phyloP scores from a whole-genome alignment of 2,888 invertebrate species.

The Hoplodrina ambigua region DNA sequence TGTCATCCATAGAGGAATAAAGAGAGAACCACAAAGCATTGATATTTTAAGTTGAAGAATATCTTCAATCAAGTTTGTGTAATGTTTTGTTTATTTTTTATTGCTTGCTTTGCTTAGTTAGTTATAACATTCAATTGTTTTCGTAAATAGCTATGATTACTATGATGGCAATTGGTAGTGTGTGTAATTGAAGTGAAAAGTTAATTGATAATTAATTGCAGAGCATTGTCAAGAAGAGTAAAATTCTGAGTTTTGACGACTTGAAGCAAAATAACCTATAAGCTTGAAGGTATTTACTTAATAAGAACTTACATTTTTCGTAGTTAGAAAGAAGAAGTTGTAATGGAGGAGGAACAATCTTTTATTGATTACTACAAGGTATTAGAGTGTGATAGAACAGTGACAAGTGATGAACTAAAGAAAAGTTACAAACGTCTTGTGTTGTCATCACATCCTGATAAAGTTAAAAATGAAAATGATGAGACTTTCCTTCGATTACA shows the following conservation, averaged over 20 bases:
- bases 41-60: too few species aligned
- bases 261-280: slow-evolving; percentile 16
- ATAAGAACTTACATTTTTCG: not conserved
- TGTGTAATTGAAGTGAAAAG: not conserved
- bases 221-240: slow-evolving; percentile 4
- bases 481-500: slow-evolving; percentile 87
- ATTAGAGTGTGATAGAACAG: slow-evolving; percentile 88
- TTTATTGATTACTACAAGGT: slow-evolving; percentile 88
- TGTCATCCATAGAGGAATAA: too few species aligned
- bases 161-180: not conserved
- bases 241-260: not conserved
- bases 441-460: slow-evolving; percentile 92
- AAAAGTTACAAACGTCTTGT: slow-evolving; percentile 91
- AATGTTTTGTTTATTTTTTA: not conserved
- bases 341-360: slow-evolving; percentile 59
- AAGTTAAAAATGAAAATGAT: slow-evolving; percentile 74
- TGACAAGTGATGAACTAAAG: slow-evolving; percentile 91
- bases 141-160: not conserved
- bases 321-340: slow-evolving; percentile 8
- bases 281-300: slow-evolving; percentile 30
- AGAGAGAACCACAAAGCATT: too few species aligned
- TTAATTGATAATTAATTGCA: slow-evolving; percentile 2
- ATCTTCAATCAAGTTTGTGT: too few species aligned
- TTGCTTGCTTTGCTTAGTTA: slow-evolving; percentile 7
- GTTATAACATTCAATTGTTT: slow-evolving; percentile 7